Base-by-base conservation (phyloP, 2,797 vertebrate species). In the Sebastes ruberrimus region DNA sequence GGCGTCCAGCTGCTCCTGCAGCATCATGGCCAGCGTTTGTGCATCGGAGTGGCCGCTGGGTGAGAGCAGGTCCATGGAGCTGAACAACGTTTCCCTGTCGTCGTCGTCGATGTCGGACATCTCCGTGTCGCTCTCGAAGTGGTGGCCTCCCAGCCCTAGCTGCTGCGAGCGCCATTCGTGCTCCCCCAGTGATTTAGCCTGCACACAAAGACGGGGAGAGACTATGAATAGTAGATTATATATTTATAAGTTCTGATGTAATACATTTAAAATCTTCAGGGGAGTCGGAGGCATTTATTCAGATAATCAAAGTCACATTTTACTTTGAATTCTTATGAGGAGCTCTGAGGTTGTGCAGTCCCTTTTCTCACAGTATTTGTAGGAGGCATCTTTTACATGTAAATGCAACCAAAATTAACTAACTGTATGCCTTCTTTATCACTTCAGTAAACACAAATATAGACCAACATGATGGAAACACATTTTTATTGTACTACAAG, bases 61-160 rank as follows among this genome's bases (percentile, higher is more conserved):
- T 18, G 99, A 99, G 33, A 99, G 96, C 82, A 99, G 95, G 89
- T 99, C 98, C 98, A 99, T 98, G 64, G 99, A 99, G 90, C 99
- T 99, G 90, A 99, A 99, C 86, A 99, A 85, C 0, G 99, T 99
- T 92, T 99, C 99, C 88, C 97, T 95, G 56, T 99, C 99, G 9
- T 99, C 98, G 1, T 99, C 99, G 42, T 99, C 98, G 2, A 99
- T 99, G 93, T 99, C 99, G 0, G 99, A 99, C 97, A 99, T 98
- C 93, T 99, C 99, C 0, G 98, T 99, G 92, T 99, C 99, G 2
- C 98, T 99, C 92, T 99, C 99, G 35, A 99, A 99, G 1, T 95
- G 96, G 86, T 98, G 99, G 49, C 97, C 97, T 35, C 97, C 97
- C 84, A 99, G 92, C 0, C 97, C 96, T 0, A 99, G 95, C 92